Evolutionary conservation across 2,888 invertebrate genomes (phyloP).

Genomic region (Agrotis exclamationis): DNA sequence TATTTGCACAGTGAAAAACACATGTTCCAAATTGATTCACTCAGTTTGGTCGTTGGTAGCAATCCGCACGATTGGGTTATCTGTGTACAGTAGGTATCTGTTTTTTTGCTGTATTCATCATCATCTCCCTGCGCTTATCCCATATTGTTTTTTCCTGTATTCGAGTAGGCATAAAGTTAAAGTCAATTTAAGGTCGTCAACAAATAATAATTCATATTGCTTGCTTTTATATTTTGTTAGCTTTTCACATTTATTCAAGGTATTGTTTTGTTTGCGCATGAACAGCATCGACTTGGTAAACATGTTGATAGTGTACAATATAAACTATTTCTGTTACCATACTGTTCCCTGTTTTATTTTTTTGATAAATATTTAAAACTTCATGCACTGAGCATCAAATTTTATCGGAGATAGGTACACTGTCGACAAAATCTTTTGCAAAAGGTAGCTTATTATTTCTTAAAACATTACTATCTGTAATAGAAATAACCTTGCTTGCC

Average conservation of each 20-base stretch:
- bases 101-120: slow-evolving; percentile 22
- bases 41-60: slow-evolving; percentile 21
- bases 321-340: too few relatives aligned
- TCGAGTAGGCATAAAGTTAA: background rate
- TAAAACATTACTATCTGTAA: too few relatives aligned
- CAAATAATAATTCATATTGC: background rate
- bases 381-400: too few relatives aligned
- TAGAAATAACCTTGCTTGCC: too few relatives aligned
- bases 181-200: background rate
- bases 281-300: background rate
- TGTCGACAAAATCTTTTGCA: too few relatives aligned
- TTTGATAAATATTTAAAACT: too few relatives aligned
- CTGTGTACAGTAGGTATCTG: slow-evolving; percentile 5
- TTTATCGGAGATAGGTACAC: too few relatives aligned
- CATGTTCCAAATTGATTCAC: slow-evolving; percentile 19
- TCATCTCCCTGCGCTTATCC: too few relatives aligned
- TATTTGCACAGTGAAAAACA: slow-evolving; percentile 13
- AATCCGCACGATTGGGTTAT: slow-evolving; percentile 14
- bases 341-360: too few relatives aligned
- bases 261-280: background rate
- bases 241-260: background rate
- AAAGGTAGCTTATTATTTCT: too few relatives aligned
- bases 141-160: slow-evolving; percentile 10
- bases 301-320: too few relatives aligned
- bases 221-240: too few relatives aligned